Evolutionary conservation across 2,888 invertebrate species (phyloP).

Genomic region (Tachina fera): DNA sequence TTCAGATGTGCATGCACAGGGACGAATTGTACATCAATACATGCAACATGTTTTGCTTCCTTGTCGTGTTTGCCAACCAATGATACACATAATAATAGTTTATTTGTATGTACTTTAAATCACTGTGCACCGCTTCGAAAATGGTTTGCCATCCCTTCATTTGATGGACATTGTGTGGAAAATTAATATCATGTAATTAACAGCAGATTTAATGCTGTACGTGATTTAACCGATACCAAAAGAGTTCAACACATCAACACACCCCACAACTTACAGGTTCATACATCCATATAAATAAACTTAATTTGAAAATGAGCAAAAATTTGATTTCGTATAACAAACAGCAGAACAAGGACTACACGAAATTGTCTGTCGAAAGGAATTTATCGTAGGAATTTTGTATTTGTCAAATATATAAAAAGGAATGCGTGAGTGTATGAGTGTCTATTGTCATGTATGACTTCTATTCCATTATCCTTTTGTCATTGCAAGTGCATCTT

Average conservation of each 20-base stretch:
- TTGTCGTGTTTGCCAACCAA: conserved; percentile 12
- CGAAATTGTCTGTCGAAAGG: conserved; percentile 34
- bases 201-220: conserved; percentile 77
- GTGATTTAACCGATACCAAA: conserved; percentile 77
- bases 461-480: conserved; percentile 27
- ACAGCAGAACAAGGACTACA: conserved; percentile 34
- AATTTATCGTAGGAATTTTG: conserved; percentile 49
- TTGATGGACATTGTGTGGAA: conserved; percentile 73
- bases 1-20: conserved; percentile 11
- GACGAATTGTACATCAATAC: conserved; percentile 19
- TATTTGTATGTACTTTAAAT: too few relatives aligned
- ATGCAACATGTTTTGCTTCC: conserved; percentile 27
- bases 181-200: conserved; percentile 83
- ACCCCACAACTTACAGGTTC: conserved; percentile 1
- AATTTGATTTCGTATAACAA: conserved; percentile 51
- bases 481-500: conserved; percentile 40
- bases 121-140: too few relatives aligned
- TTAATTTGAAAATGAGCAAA: conserved; percentile 70
- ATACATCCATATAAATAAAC: neutral
- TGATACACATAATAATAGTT: neutral
- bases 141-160: conserved; percentile 26
- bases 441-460: conserved; percentile 16
- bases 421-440: conserved; percentile 7
- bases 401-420: conserved; percentile 48
- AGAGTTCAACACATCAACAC: conserved; percentile 48